Percentiles rank a stretch among this genome's conserved stretches.
phyloP scores from a whole-genome alignment of 2,113 vertebrate genomes.

The Aegotheles bennettii region DNA sequence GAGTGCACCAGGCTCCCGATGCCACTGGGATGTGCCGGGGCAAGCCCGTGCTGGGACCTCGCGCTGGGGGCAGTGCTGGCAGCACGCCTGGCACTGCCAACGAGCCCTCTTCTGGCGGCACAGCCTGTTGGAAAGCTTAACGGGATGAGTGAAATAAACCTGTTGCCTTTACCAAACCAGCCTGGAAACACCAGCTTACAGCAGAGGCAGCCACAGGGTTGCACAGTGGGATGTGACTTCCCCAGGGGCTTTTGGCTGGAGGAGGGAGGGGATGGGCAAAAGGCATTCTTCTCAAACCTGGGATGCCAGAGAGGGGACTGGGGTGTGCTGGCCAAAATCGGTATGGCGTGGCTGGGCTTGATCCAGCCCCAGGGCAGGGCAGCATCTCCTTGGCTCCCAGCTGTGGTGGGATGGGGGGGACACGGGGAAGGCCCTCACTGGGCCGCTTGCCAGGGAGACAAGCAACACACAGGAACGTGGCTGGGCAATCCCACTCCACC shows the following conservation, averaged over 20 bases:
- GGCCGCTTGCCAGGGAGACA: neutral
- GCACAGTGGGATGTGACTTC: neutral
- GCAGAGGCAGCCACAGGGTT: accelerated
- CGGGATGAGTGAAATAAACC: slow-evolving; percentile 16
- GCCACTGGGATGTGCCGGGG: neutral
- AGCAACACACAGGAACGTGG: accelerated
- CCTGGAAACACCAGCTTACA: neutral
- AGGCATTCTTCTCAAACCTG: accelerated
- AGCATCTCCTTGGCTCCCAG: neutral
- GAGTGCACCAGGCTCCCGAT: neutral
- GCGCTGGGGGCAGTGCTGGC: neutral
- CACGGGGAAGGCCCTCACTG: neutral
- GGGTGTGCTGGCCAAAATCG: neutral
- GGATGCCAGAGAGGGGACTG: neutral
- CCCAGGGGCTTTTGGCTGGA: accelerated
- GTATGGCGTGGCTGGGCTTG: neutral
- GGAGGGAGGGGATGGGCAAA: neutral
- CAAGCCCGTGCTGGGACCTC: accelerated
- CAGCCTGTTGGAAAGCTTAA: neutral
- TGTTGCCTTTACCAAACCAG: neutral
- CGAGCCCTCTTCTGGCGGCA: neutral
- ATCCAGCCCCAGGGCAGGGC: neutral
- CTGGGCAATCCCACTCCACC: neutral
- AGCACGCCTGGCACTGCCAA: accelerated
- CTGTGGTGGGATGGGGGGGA: neutral